Evolutionary conservation across 2,797 vertebrate species (phyloP).

Genomic region (Phalanger gymnotis): DNA sequence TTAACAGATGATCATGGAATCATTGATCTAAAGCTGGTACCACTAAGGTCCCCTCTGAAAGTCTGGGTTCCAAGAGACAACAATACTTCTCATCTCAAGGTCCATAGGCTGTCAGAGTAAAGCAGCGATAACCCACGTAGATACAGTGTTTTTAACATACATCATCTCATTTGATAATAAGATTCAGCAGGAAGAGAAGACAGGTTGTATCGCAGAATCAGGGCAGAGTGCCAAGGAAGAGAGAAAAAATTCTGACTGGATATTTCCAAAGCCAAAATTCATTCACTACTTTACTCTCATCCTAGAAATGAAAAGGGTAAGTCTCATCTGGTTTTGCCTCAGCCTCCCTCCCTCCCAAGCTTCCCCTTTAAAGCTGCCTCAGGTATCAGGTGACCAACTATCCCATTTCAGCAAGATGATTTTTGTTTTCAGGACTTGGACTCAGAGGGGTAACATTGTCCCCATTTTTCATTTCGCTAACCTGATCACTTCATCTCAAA

Average conservation of each 20-base stretch:
- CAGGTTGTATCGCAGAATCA: not conserved
- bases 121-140: not conserved
- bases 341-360: not conserved
- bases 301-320: not conserved
- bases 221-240: not conserved
- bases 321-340: not conserved
- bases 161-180: not conserved
- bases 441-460: not conserved
- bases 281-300: not conserved
- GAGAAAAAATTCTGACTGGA: not conserved
- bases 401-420: not conserved
- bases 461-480: not conserved
- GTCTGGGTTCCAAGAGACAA: not conserved
- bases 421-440: not conserved
- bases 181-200: not conserved
- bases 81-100: not conserved
- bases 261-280: not conserved
- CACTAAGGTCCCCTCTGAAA: not conserved
- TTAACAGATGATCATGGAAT: not conserved
- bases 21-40: not conserved
- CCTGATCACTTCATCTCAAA: not conserved
- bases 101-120: not conserved
- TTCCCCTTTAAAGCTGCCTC: not conserved
- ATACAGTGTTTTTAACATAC: not conserved
- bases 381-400: not conserved